These are phyloP conservation scores for Linurgus olivaceus DNA, from an alignment of 2,797 vertebrate genomes.

Conservation along the genomic window DNA sequence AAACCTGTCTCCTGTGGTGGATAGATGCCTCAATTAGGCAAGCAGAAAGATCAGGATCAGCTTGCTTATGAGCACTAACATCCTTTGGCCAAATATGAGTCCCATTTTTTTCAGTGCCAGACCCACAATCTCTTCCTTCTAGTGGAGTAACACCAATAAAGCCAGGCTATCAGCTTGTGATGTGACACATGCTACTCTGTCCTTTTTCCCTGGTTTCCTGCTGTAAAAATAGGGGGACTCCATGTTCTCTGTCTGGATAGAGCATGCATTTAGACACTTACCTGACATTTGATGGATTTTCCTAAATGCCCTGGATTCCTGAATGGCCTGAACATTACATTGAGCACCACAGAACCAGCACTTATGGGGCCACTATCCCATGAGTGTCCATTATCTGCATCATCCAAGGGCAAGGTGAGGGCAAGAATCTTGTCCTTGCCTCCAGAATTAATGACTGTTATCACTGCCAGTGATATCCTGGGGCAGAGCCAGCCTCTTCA, in stretches of 20 bases:
- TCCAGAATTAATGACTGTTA: neutral
- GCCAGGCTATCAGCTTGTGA: neutral
- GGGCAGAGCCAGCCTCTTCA: neutral
- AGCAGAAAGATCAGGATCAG: neutral
- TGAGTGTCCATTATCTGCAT: neutral
- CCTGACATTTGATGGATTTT: neutral
- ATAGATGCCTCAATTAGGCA: neutral
- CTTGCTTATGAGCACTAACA: neutral
- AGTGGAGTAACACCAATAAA: rapidly evolving
- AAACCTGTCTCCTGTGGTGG: rapidly evolving
- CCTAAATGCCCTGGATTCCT: neutral
- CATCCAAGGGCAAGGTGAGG: neutral
- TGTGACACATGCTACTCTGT: neutral
- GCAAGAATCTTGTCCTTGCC: neutral
- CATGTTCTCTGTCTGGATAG: neutral
- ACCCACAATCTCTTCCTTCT: neutral
- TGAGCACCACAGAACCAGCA: neutral
- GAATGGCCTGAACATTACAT: neutral
- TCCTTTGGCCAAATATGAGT: neutral
- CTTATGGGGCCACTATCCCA: neutral
- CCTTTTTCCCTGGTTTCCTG: neutral
- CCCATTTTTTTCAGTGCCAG: neutral
- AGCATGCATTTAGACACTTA: neutral
- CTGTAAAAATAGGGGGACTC: neutral
- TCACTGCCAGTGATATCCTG: rapidly evolving